These are phyloP conservation scores for Nymphalis urticae DNA, from an alignment of 2,888 invertebrate genomes.

Conservation along the genomic window DNA sequence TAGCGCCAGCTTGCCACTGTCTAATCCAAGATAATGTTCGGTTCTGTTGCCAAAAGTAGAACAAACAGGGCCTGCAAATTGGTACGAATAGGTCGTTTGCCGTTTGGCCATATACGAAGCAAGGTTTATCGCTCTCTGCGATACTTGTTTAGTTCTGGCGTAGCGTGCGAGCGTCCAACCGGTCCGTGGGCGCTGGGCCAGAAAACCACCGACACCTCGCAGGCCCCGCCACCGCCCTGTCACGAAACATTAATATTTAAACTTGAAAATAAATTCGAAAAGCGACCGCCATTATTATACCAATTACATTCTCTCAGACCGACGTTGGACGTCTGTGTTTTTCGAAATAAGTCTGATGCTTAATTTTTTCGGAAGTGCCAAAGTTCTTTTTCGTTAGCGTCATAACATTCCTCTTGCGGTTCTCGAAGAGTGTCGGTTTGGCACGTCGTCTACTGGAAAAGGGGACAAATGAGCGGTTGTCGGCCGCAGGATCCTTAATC, in stretches of 20 bases:
- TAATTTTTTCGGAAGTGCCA: constrained; percentile 39
- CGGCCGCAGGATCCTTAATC: constrained; percentile 61
- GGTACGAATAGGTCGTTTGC: constrained; percentile 72
- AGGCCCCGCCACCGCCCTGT: constrained; percentile 65
- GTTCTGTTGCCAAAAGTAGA: constrained; percentile 48
- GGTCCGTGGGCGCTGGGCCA: constrained; percentile 77
- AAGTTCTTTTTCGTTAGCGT: constrained; percentile 46
- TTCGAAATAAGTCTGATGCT: constrained; percentile 23
- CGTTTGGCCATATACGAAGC: constrained; percentile 64
- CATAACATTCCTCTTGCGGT: constrained; percentile 59
- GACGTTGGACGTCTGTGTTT: constrained; percentile 39
- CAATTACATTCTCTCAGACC: constrained; percentile 59
- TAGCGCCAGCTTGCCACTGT: constrained; percentile 16
- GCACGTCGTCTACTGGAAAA: constrained; percentile 65
- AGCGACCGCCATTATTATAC: constrained; percentile 64
- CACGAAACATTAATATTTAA: constrained; percentile 79
- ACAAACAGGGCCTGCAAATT: constrained; percentile 61
- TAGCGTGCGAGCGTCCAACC: constrained; percentile 71
- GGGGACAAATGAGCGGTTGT: constrained; percentile 68
- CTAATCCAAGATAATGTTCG: constrained; percentile 26
- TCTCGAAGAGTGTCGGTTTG: constrained; percentile 56
- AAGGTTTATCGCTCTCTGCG: constrained; percentile 74
- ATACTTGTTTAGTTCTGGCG: constrained; percentile 70
- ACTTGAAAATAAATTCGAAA: constrained; percentile 65
- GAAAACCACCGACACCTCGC: constrained; percentile 79